phyloP scores from a whole-genome alignment of 2,888 invertebrate genomes.

The Epicampocera succincta region DNA sequence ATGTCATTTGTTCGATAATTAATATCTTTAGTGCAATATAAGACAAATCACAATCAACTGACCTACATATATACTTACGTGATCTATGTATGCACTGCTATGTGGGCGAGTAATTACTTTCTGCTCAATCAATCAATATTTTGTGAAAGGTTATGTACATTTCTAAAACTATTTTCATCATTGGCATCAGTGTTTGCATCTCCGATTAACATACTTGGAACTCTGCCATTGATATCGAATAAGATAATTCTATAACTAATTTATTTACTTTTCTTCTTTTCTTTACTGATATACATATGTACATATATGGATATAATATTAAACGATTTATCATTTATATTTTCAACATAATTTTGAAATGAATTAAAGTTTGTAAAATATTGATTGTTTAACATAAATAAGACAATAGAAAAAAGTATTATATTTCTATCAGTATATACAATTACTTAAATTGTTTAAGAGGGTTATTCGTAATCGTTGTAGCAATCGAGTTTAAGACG shows the following conservation, averaged over 20 bases:
- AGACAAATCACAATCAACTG: background rate
- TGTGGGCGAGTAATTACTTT: background rate
- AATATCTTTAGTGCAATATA: background rate
- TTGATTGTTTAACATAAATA: no score
- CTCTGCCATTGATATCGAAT: background rate
- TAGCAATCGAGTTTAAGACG: background rate
- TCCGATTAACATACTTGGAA: background rate
- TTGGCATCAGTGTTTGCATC: background rate
- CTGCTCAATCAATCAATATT: background rate
- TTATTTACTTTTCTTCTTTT: background rate
- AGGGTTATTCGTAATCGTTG: background rate
- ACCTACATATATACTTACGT: background rate
- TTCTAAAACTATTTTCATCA: background rate
- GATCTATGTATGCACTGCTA: background rate
- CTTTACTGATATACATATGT: no score
- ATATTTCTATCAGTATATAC: background rate
- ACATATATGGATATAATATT: slow-evolving; percentile 1
- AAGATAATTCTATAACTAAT: background rate
- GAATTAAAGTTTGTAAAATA: no score
- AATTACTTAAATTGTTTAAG: background rate
- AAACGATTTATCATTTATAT: slow-evolving; percentile 1
- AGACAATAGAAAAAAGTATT: background rate
- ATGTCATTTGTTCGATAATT: slow-evolving; percentile 4
- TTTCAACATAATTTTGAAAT: slow-evolving; percentile 4
- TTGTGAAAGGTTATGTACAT: background rate